These are phyloP conservation scores for Tolypeutes matacus DNA, from an alignment of 2,797 vertebrate species.

Conservation along the genomic window DNA sequence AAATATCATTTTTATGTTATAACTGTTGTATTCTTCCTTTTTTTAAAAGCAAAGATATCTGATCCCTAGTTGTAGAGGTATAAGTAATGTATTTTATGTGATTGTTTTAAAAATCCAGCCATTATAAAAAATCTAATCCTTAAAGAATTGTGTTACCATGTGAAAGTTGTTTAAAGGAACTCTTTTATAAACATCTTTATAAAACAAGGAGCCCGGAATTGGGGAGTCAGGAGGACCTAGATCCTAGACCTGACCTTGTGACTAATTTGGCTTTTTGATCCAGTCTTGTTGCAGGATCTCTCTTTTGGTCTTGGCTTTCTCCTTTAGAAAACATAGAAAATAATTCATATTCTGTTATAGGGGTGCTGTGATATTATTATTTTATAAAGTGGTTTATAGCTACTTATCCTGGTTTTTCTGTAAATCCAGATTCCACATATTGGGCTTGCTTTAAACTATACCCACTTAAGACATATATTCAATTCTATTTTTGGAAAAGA, in stretches of 20 bases:
- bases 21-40: constrained; percentile 21
- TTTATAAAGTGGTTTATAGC: constrained; percentile 48
- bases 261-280: background rate
- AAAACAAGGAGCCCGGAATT: background rate
- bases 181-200: background rate
- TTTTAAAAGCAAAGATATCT: constrained; percentile 31
- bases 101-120: background rate
- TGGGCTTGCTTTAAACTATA: constrained; percentile 67
- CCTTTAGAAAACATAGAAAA: constrained; percentile 37
- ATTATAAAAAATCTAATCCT: too few species aligned
- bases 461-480: constrained; percentile 50
- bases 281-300: background rate
- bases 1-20: constrained; percentile 41
- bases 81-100: background rate
- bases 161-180: background rate
- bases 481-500: constrained; percentile 52
- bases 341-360: background rate
- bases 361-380: constrained; percentile 3
- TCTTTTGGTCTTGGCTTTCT: constrained; percentile 54
- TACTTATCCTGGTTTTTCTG: constrained; percentile 47
- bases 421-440: constrained; percentile 48
- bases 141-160: background rate
- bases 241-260: background rate
- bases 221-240: background rate
- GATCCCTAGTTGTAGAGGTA: background rate